Conservation (phyloP, 2,797 vertebrate species). For the Characodon lateralis region DNA sequence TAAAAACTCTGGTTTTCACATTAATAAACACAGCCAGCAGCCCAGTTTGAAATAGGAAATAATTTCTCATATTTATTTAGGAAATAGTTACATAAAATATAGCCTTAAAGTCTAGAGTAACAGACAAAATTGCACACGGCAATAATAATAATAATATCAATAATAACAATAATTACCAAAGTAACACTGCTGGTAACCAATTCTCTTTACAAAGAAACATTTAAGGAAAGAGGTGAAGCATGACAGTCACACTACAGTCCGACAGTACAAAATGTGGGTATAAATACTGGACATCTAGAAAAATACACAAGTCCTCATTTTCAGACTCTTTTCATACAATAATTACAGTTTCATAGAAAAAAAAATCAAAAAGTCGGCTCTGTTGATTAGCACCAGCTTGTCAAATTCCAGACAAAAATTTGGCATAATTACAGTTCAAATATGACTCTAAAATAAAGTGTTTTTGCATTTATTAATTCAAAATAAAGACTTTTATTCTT, state of each 20-base stretch:
- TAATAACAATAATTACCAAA: constrained; percentile 77
- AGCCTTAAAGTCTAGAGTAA: constrained; percentile 84
- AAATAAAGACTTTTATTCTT: constrained; percentile 63
- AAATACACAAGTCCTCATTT: constrained; percentile 89
- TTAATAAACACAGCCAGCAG: constrained; percentile 6
- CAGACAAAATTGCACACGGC: constrained; percentile 85
- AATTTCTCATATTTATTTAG: constrained; percentile 79
- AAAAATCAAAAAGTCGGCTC: constrained; percentile 61
- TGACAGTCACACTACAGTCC: constrained; percentile 83
- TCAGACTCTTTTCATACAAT: constrained; percentile 87
- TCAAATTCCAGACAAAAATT: constrained; percentile 72
- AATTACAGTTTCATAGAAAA: constrained; percentile 86
- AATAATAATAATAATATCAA: constrained; percentile 54
- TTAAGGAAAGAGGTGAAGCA: constrained; percentile 84
- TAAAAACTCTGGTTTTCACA: not conserved
- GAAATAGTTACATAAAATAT: constrained; percentile 84
- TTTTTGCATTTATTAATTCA: constrained; percentile 66
- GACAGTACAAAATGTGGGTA: constrained; percentile 91
- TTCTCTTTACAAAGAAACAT: constrained; percentile 77
- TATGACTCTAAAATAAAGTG: constrained; percentile 73
- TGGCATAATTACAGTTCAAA: constrained; percentile 73
- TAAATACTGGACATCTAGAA: constrained; percentile 95
- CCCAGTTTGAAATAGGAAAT: constrained; percentile 71
- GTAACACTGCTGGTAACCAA: constrained; percentile 86
- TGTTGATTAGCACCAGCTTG: constrained; percentile 84